Conservation (phyloP, 1,140 invertebrate genomes). For the Drosophila equinoxialis region DNA sequence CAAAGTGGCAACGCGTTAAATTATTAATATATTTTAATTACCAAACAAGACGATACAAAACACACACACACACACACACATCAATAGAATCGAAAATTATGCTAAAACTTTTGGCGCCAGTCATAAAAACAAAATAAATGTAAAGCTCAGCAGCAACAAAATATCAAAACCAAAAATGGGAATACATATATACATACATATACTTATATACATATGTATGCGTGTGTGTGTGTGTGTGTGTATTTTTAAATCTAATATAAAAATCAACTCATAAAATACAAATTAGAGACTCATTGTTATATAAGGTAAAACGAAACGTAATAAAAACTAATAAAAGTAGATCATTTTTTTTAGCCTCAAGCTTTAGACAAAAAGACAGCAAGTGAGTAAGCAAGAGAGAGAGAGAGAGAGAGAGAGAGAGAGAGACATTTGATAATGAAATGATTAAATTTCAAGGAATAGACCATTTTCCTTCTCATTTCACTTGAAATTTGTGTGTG, state of each 20-base stretch:
- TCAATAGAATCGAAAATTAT: conserved; percentile 39
- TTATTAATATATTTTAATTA: conserved; percentile 81
- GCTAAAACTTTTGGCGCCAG: conserved; percentile 80
- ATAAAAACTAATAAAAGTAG: background rate
- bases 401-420: no score
- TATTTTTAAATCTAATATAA: background rate
- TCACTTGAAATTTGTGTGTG: no score
- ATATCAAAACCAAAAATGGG: conserved; percentile 35
- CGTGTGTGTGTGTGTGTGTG: background rate
- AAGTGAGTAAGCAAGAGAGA: no score
- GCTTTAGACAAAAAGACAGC: no score
- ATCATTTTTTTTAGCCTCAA: background rate
- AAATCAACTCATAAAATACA: conserved; percentile 9
- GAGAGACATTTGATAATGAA: no score
- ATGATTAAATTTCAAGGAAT: no score
- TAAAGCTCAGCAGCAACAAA: conserved; percentile 35
- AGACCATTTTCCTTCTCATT: no score
- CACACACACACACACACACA: conserved; percentile 12
- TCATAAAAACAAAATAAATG: conserved; percentile 61
- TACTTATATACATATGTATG: background rate
- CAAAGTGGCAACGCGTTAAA: conserved; percentile 62
- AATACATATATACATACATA: conserved; percentile 9
- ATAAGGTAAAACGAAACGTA: conserved; percentile 1
- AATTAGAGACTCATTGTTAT: conserved; percentile 9
- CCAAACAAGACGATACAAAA: conserved; percentile 25